Base-by-base conservation (phyloP, 2,113 vertebrate genomes). In the Anarhynchus alexandrinus region DNA sequence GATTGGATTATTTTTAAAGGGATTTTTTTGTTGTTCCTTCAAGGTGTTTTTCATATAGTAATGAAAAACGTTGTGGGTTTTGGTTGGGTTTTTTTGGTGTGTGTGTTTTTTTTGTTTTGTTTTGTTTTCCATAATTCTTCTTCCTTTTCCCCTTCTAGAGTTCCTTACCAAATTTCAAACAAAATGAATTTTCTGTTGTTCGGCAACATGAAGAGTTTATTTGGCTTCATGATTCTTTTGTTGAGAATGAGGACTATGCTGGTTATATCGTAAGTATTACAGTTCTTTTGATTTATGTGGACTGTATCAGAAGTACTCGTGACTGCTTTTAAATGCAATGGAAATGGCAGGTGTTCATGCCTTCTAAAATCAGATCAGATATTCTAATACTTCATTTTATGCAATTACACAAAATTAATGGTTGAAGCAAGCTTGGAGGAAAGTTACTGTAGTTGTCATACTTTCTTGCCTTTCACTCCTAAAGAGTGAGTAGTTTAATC, bases 161-260 rank as follows among this genome's bases (percentile, higher is more conserved):
- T 98, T 99, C 99, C 87, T 98, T 99, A 89, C 98, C 99, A 62
- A 99, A 99, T 98, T 99, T 99, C 95, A 99, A 99, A 97, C 99
- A 99, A 98, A 99, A 98, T 10, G 99, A 99, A 95, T 99, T 99
- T 98, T 99, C 99, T 25, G 99, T 99, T 97, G 99, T 99, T 47
- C 98, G 99, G 87, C 99, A 99, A 96, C 99, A 99, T 55, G 99
- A 99, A 87, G 99, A 99, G 95, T 99, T 99, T 96, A 99, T 99
- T 96, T 99, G 99, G 99, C 99, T 99, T 91, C 99, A 99, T 42
- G 99, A 99, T 98, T 99, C 99, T 58, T 99, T 99, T 54, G 98
- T 99, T 91, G 99, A 99, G 97, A 99, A 99, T 55, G 99, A 99
- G 96, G 99, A 99, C 55, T 99, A 99, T 84, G 99, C 99, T 62